These are phyloP conservation scores for Adelges cooleyi DNA, from an alignment of 1,140 invertebrate species.

Conservation along the genomic window DNA sequence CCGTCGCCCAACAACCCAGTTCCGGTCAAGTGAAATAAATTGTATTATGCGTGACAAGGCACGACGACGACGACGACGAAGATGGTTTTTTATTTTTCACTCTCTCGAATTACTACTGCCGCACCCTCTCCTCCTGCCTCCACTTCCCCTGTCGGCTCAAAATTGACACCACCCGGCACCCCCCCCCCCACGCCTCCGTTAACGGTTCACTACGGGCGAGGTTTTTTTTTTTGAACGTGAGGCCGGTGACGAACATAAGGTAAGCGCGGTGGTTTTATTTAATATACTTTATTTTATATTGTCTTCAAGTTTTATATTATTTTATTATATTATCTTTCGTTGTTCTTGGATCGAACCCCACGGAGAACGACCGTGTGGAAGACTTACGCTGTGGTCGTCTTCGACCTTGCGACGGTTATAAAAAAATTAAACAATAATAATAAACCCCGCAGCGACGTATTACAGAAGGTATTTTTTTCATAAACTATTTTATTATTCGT, in stretches of 20 bases:
- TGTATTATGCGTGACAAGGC: slow-evolving; percentile 24
- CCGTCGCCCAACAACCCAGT: slow-evolving; percentile 10
- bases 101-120: slow-evolving; percentile 18
- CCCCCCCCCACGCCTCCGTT: too few relatives aligned
- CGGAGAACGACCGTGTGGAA: neutral
- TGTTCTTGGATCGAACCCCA: neutral
- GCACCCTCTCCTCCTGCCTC: neutral
- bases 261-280: neutral
- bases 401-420: neutral
- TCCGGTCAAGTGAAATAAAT: slow-evolving; percentile 28
- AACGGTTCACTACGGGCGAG: too few relatives aligned
- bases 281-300: neutral
- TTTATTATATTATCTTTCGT: neutral
- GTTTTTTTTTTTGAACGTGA: too few relatives aligned
- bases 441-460: too few relatives aligned
- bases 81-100: slow-evolving; percentile 16
- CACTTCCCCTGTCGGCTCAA: too few relatives aligned
- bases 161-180: neutral
- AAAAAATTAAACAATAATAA: too few relatives aligned
- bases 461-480: too few relatives aligned
- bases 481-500: too few relatives aligned
- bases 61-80: too few relatives aligned
- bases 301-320: slow-evolving; percentile 1
- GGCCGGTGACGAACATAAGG: slow-evolving; percentile 13
- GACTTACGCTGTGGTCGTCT: neutral